Percentiles rank a stretch among this genome's conserved stretches.
Conservation (phyloP, 2,797 vertebrate genomes). For the Epinephelus malabaricus region DNA sequence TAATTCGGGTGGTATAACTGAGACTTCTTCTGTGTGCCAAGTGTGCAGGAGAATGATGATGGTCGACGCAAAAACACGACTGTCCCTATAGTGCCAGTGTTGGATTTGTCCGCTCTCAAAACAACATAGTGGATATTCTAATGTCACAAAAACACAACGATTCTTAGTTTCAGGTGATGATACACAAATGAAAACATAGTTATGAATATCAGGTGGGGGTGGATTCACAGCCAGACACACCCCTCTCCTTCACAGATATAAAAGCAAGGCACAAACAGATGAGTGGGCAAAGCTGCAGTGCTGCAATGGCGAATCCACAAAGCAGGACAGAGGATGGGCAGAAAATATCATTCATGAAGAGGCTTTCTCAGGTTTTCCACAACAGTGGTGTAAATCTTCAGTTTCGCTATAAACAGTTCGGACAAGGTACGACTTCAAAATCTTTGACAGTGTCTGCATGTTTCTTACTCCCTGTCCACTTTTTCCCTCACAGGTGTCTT, state of each 20-base stretch:
- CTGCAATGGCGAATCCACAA: conserved; percentile 25
- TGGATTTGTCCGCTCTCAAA: too few species aligned
- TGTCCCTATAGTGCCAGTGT: too few species aligned
- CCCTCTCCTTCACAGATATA: neutral
- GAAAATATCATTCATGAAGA: neutral
- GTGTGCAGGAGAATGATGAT: too few species aligned
- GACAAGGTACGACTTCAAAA: conserved; percentile 17
- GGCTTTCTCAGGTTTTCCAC: neutral
- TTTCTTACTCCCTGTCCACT: neutral
- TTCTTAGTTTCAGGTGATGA: too few species aligned
- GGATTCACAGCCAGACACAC: neutral
- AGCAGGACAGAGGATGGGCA: neutral
- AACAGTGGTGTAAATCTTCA: neutral
- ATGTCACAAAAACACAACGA: too few species aligned
- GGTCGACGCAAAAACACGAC: too few species aligned
- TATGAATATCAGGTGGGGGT: neutral
- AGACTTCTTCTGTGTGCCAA: too few species aligned
- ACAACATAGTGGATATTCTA: too few species aligned
- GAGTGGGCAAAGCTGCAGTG: neutral
- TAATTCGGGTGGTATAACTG: too few species aligned
- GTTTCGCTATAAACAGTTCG: neutral
- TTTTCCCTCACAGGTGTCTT: neutral
- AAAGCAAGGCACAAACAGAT: conserved; percentile 11
- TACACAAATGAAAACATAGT: too few species aligned
- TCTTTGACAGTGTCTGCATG: neutral